Base-by-base conservation (phyloP, 2,113 vertebrate species). In the Ailurus styani region DNA sequence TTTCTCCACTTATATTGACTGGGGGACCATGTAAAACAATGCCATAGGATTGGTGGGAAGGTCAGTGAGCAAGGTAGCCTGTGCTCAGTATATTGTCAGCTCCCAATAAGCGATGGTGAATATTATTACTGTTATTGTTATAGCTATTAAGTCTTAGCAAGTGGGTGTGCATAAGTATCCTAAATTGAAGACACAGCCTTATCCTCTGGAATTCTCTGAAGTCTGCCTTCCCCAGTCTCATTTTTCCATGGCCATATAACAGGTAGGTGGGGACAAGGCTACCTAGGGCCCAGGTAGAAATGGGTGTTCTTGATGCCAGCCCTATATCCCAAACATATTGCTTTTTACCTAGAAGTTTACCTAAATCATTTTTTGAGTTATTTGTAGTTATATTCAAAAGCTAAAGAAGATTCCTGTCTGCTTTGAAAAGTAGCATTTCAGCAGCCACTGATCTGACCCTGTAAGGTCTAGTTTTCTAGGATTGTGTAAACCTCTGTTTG, bases 391-490 rank as follows among this genome's bases (percentile, higher is more conserved):
- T 82, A 77, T 96, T 87, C 25, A 78, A 37, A 93, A 66, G 4
- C 77, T 73, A 81, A 92, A 94, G 42, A 95, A 86, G 64, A 70
- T 78, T 52, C 13, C 55, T 93, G 25, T 54, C 82, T 93, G 29
- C 18, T 87, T 87, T 68, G 10, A 79, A 62, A 77, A 88, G 66
- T 40, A 85, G 29, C 34, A 88, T 70, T 95, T 97, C 21, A 64
- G 55, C 73, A 90, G 20, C 34, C 40, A 47, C 25, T 82, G 78
- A 37, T 93, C 79, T 96, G 82, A 93, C 34, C 34, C 54, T 29
- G 68, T 54, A 64, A 81, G 52, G 20, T 73, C 70, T 88, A 42
- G 45, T 95, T 96, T 88, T 87, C 97, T 87, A 84, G 75, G 57
- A 77, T 3, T 91, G 25, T 66, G 34, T 42, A 37, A 62, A n/a